Base-by-base conservation (phyloP, 2,888 invertebrate genomes). In the Agriopis marginaria region DNA sequence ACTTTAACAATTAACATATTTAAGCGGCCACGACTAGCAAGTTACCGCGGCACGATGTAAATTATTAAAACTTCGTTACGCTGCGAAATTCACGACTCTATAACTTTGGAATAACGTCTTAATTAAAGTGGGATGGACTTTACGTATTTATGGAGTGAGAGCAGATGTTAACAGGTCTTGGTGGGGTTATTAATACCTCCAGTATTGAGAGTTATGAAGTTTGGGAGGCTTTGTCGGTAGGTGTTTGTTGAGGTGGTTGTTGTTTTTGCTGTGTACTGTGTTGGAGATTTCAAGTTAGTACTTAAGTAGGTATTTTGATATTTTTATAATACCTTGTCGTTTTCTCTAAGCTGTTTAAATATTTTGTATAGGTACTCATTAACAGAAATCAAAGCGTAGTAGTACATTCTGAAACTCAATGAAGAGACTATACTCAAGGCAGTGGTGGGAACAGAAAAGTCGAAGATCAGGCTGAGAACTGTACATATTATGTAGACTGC, bases 11-110 rank as follows among this genome's bases (percentile, higher is more conserved):
- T 74, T 74, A 74, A 68, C 70, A 74, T 74, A 70, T 66, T 72
- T 68, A 68, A 72, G 66, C 63, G 61, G 61, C 55, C 68, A 68
- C 62, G 54, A 66, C 68, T 58, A 54, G 56, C 66, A 60, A 66
- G 66, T 63, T 66, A 60, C 56, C 11, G 50, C 49, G 45, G 44
- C 11, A 10, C 59, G 63, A 14, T 66, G 64, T 77, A 66, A 75
- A 77, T 75, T 77, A 76, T 77, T 75, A 74, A 77, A 76, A 72
- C 74, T 73, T 77, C 73, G 74, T 77, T 77, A 76, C 65, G 53
- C 59, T 32, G 45, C 44, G 65, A 70, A 66, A 62, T 66, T 66
- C 59, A 54, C 42, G 39, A 66, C 67, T 66, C 67, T 63, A 63
- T 71, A 69, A 72, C 71, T 74, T 64, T 7, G 64, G 68, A 64